Evolutionary conservation across 1,140 invertebrate genomes (phyloP).

Genomic region (Theocolax elegans): DNA sequence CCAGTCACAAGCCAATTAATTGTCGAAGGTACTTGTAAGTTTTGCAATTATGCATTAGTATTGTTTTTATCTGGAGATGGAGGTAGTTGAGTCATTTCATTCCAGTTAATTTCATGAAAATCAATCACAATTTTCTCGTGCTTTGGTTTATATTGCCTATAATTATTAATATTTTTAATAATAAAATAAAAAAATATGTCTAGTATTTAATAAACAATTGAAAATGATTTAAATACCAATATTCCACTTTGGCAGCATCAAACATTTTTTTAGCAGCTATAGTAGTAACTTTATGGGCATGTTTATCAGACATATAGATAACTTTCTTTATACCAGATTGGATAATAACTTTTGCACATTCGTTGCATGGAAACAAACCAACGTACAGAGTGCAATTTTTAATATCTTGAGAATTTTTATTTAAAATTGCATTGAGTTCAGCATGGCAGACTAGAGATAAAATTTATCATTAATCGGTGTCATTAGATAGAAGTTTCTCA

Average conservation of each 20-base stretch:
- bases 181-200: conserved; percentile 1
- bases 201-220: no score
- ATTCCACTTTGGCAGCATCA: conserved; percentile 77
- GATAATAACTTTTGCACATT: conserved; percentile 97
- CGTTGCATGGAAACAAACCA: conserved; percentile 92
- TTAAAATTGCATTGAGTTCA: conserved; percentile 96
- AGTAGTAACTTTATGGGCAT: conserved; percentile 74
- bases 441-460: conserved; percentile 94
- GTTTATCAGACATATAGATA: conserved; percentile 85
- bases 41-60: no score
- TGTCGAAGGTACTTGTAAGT: no score
- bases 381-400: conserved; percentile 88
- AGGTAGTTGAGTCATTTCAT: conserved; percentile 66
- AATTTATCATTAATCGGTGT: not conserved
- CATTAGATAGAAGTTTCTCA: not conserved
- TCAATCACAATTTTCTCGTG: conserved; percentile 75
- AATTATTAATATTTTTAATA: conserved; percentile 51
- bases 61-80: no score
- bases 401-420: conserved; percentile 84
- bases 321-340: conserved; percentile 89
- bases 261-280: conserved; percentile 85
- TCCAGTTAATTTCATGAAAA: conserved; percentile 72
- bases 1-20: no score
- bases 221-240: conserved; percentile 61
- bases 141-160: conserved; percentile 76